phyloP scores from a whole-genome alignment of 2,113 vertebrate genomes.

The Callionymus lyra region DNA sequence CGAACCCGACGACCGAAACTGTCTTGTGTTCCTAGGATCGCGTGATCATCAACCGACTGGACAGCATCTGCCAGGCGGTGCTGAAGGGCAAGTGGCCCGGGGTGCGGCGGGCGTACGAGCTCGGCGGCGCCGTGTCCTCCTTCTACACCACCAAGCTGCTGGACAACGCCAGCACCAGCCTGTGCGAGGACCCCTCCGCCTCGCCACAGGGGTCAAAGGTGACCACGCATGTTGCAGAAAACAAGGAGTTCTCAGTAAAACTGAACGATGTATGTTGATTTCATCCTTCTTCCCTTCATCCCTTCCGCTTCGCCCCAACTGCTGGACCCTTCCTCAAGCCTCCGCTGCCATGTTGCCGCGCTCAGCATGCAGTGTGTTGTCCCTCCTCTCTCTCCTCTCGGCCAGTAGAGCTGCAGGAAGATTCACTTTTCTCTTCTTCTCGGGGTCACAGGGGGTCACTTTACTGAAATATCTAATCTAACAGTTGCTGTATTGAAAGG shows the following conservation, averaged over 20 bases:
- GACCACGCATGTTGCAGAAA: constrained; percentile 99
- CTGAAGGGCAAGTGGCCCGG: constrained; percentile 96
- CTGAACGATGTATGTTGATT: constrained; percentile 99
- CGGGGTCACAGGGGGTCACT: too few species aligned
- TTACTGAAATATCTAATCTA: too few species aligned
- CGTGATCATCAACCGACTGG: constrained; percentile 95
- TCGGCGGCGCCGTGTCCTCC: constrained; percentile 78
- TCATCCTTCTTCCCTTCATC: constrained; percentile 75
- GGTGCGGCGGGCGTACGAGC: constrained; percentile 79
- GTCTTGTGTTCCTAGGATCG: constrained; percentile 72
- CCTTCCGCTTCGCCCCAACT: constrained; percentile 44
- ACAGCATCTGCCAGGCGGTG: constrained; percentile 96
- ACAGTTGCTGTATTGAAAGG: too few species aligned
- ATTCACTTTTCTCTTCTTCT: constrained; percentile 12
- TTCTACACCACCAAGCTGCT: constrained; percentile 97
- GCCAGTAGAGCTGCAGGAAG: constrained; percentile 8
- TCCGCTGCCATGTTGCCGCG: constrained; percentile 69
- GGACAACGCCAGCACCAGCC: constrained; percentile 77
- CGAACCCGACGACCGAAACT: neutral
- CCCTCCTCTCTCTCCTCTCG: constrained; percentile 36
- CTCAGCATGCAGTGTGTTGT: constrained; percentile 76
- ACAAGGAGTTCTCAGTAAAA: constrained; percentile 99
- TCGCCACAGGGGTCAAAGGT: constrained; percentile 98
- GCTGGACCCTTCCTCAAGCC: constrained; percentile 39
- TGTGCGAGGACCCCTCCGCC: constrained; percentile 81